phyloP scores from a whole-genome alignment of 1,140 invertebrate species.

The Nasonia giraulti region DNA sequence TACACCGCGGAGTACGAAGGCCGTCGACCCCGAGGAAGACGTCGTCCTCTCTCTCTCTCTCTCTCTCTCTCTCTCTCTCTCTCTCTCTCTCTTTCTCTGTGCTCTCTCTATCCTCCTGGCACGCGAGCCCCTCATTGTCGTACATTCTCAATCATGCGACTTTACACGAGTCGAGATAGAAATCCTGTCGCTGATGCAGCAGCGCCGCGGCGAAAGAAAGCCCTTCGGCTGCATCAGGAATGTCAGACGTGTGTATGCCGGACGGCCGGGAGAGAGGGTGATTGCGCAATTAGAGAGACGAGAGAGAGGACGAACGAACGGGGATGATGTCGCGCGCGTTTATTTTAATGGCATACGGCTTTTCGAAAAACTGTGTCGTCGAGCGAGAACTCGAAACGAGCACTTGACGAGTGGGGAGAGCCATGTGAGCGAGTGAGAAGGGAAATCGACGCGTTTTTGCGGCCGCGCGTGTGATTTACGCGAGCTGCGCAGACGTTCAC shows the following conservation, averaged over 20 bases:
- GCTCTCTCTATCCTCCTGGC: slow-evolving; percentile 53
- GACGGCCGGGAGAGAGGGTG: background rate
- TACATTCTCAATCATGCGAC: slow-evolving; percentile 56
- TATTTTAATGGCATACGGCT: slow-evolving; percentile 1
- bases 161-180: slow-evolving; percentile 48
- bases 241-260: background rate
- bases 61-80: slow-evolving; percentile 36
- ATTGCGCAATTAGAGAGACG: slow-evolving; percentile 14
- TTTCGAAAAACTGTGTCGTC: slow-evolving; percentile 24
- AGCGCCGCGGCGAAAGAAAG: background rate
- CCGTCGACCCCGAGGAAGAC: slow-evolving; percentile 65
- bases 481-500: background rate
- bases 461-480: background rate
- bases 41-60: background rate
- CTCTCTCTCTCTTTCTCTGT: slow-evolving; percentile 44
- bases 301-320: background rate
- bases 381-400: background rate
- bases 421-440: background rate
- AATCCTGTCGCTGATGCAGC: slow-evolving; percentile 27
- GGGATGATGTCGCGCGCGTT: background rate
- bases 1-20: slow-evolving; percentile 57
- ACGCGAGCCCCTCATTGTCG: slow-evolving; percentile 65
- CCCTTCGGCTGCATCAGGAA: background rate
- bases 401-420: background rate
- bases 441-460: background rate